Conservation (phyloP, 2,888 invertebrate species). For the Aleiodes alternator region DNA sequence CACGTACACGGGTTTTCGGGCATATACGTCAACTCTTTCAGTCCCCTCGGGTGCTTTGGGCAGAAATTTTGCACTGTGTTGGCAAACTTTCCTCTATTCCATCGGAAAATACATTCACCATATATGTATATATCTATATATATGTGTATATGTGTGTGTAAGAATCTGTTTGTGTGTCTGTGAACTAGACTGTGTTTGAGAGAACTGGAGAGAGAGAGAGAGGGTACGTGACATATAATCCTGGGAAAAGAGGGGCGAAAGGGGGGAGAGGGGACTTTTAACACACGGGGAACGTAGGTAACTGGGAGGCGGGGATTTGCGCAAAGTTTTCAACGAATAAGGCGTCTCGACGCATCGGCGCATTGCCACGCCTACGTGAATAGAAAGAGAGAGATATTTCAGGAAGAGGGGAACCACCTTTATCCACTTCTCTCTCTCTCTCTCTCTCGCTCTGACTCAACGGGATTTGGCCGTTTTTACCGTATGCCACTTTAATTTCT, state of each 20-base stretch:
- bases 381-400: too few relatives aligned
- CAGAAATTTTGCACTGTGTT: constrained; percentile 24
- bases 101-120: not conserved
- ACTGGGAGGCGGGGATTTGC: constrained; percentile 66
- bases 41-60: not conserved
- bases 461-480: constrained; percentile 30
- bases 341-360: constrained; percentile 69
- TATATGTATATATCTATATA: too few relatives aligned
- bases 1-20: constrained; percentile 50
- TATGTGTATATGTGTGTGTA: not conserved
- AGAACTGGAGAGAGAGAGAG: not conserved
- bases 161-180: not conserved
- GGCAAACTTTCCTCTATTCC: constrained; percentile 27
- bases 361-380: constrained; percentile 69
- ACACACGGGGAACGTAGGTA: constrained; percentile 12
- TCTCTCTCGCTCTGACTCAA: constrained; percentile 37
- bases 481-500: constrained; percentile 12
- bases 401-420: constrained; percentile 49
- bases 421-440: constrained; percentile 28
- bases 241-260: not conserved
- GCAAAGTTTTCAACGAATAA: constrained; percentile 75
- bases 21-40: constrained; percentile 32
- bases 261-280: not conserved
- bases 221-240: constrained; percentile 8
- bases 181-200: not conserved